A percentile compares a stretch with the other conserved stretches of the same genome.
These are phyloP conservation scores for Podargus strigoides DNA, from an alignment of 2,797 vertebrate genomes.

Conservation along the genomic window DNA sequence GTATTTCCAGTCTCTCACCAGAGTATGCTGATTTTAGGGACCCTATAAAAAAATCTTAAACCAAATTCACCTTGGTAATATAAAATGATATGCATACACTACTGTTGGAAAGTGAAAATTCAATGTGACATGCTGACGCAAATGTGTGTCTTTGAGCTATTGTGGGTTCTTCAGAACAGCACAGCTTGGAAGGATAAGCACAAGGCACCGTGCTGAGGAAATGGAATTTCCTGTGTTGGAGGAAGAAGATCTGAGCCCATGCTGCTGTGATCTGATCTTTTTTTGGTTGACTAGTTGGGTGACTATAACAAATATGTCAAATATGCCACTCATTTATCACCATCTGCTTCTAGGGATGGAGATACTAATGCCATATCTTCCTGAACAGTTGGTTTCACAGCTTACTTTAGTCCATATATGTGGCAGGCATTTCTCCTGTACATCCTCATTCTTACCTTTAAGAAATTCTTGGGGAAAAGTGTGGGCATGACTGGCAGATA, in stretches of 20 bases:
- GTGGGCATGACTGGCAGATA: neutral
- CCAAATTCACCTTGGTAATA: neutral
- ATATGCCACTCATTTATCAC: conserved; percentile 32
- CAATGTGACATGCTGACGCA: neutral
- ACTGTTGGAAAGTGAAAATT: neutral
- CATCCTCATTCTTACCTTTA: neutral
- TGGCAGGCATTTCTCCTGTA: neutral
- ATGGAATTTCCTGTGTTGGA: conserved; percentile 53
- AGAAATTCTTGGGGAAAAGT: neutral
- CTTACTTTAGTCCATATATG: neutral
- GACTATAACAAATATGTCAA: conserved; percentile 34
- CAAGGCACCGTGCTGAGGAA: neutral
- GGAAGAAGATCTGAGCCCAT: conserved; percentile 29
- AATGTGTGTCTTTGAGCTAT: conserved; percentile 4
- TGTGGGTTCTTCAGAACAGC: conserved; percentile 21
- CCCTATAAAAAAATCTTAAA: neutral
- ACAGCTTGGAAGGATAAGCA: conserved; percentile 26
- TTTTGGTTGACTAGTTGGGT: neutral
- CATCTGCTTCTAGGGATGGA: conserved; percentile 11
- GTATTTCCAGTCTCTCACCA: neutral
- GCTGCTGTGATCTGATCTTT: conserved; percentile 31
- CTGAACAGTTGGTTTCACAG: neutral
- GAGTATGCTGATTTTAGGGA: neutral
- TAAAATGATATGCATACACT: neutral
- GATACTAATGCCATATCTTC: neutral